Conservation (phyloP, 2,113 vertebrate species). For the Sarotherodon lohbergeri region DNA sequence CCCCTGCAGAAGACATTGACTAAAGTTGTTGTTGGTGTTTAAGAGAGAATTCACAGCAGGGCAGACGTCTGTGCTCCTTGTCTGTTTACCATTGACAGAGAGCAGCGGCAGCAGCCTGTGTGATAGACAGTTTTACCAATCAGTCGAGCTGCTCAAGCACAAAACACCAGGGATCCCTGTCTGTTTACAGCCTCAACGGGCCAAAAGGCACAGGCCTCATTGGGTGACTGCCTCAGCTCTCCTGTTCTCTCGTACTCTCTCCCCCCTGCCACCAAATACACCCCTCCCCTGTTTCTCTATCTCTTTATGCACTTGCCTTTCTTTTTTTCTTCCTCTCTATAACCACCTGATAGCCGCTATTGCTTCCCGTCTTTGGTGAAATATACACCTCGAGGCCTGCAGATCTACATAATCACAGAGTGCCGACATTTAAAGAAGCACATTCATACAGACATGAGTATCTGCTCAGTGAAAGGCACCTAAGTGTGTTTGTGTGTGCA, state of each 20-base stretch:
- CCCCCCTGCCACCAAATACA: background rate
- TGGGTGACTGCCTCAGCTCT: conserved; percentile 27
- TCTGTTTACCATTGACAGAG: conserved; percentile 49
- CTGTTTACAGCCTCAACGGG: conserved; percentile 56
- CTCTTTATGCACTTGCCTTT: background rate
- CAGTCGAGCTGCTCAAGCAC: conserved; percentile 59
- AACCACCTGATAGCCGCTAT: background rate
- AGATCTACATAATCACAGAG: conserved; percentile 2
- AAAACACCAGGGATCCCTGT: conserved; percentile 47
- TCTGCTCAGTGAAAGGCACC: background rate
- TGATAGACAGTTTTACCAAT: conserved; percentile 67
- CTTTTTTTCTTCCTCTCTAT: background rate
- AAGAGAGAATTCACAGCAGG: conserved; percentile 23
- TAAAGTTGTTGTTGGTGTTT: conserved; percentile 41
- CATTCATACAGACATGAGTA: background rate
- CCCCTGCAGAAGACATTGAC: conserved; percentile 7
- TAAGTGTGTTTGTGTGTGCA: background rate
- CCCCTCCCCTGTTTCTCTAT: background rate
- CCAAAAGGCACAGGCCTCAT: conserved; percentile 44
- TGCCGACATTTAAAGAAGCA: background rate
- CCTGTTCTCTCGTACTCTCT: background rate
- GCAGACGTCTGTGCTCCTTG: conserved; percentile 13
- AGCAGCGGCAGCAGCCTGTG: conserved; percentile 36
- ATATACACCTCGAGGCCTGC: background rate
- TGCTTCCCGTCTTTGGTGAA: background rate